Evolutionary conservation across 2,113 vertebrate species (phyloP), one percentile per base, ranked within the genome.

Genomic region (Holacanthus passer): DNA sequence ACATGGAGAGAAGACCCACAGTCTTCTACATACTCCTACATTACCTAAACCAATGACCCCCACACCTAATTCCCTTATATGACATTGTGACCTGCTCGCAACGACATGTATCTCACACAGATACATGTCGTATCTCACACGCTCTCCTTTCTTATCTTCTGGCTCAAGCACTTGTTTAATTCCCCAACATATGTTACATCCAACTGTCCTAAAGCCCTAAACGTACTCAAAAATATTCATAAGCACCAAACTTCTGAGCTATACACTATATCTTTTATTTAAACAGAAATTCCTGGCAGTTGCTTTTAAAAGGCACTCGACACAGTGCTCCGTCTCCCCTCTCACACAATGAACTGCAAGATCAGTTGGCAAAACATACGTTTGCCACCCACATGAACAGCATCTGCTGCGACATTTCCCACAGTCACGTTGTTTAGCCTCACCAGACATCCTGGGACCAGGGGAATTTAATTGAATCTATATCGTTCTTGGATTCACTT

Each of bases 331-430:
- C 62, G 60, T 66, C 86, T 82, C 72, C 70, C 66, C 66, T 77
- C 81, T 87, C 63, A 84, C 79, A 79, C 71, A 35, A 53, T 83
- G 63, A 81, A 82, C 84, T 85, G 80, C 73, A 35, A 77, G 66
- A 84, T 88, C 82, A 73, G 88, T 89, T 87, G 87, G 87, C 72
- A 78, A 87, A 84, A 59, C 73, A 53, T 76, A 77, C 78, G 72
- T 16, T 60, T 77, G 60, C 83, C 83, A 50, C 85, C 87, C 64
- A 81, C 89, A 75, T 67, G 71, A 74, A 37, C 82, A 87, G 86
- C 88, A 83, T 88, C 82, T 86, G 83, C 79, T 85, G 81, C 81
- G 79, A 73, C 69, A 82, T 85, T 84, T 83, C 60, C 68, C 41
- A 53, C 74, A 79, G 63, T 48, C 59, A 50, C 52, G 56, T 52